Conservation (phyloP, 2,797 vertebrate genomes). For the Dromococcyx pavoninus region DNA sequence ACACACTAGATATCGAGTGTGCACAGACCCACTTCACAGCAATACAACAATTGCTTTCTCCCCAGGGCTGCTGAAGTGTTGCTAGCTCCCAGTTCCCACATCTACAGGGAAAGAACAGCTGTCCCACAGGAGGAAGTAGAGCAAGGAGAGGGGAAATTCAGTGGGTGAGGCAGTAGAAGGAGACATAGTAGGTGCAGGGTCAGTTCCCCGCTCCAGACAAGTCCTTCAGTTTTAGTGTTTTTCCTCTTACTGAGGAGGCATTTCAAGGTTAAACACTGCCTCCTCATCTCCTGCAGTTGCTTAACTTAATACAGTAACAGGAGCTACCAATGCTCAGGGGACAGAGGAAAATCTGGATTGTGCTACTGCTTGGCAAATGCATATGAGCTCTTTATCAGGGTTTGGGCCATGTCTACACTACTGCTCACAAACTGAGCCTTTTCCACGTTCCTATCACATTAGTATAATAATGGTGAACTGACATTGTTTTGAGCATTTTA, state of each 20-base stretch:
- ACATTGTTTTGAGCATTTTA: slow-evolving; percentile 15
- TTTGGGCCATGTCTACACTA: not conserved
- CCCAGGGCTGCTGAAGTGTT: not conserved
- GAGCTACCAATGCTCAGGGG: not conserved
- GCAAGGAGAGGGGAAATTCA: not conserved
- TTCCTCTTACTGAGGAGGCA: not conserved
- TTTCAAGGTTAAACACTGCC: not conserved
- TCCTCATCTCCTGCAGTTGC: too few species aligned
- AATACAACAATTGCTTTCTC: not conserved
- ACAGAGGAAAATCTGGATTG: not conserved
- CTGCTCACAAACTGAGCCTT: not conserved
- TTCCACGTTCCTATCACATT: not conserved
- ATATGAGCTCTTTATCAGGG: not conserved
- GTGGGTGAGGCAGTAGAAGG: not conserved
- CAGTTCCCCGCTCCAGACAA: not conserved
- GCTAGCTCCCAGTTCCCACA: not conserved
- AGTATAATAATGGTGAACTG: not conserved
- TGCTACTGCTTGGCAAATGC: not conserved
- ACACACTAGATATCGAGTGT: too few species aligned
- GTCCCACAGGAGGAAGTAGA: not conserved
- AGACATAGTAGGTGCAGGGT: not conserved
- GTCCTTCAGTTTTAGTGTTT: not conserved
- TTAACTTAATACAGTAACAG: not conserved
- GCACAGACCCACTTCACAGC: not conserved
- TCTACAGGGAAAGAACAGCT: not conserved